Conservation (phyloP, 2,113 vertebrate genomes). For the Odocoileus virginianus region DNA sequence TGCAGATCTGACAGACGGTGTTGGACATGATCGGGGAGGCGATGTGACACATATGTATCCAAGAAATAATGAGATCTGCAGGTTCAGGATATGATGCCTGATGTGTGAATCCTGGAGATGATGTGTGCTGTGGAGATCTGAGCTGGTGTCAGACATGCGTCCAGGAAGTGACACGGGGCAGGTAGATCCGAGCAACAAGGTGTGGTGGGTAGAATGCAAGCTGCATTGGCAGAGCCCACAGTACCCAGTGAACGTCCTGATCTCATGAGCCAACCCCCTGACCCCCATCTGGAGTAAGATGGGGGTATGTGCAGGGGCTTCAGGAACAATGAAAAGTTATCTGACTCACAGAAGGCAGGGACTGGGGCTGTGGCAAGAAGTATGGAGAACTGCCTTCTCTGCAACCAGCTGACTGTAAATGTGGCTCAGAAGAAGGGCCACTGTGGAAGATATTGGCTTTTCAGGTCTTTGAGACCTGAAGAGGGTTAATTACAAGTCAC, state of each 20-base stretch:
- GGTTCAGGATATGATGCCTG: background rate
- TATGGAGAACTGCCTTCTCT: background rate
- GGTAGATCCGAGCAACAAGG: accelerated
- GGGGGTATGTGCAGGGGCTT: background rate
- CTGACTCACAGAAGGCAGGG: background rate
- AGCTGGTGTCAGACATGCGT: background rate
- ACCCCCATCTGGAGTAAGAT: no score
- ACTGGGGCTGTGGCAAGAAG: background rate
- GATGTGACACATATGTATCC: background rate
- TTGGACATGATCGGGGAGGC: accelerated
- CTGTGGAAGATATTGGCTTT: background rate
- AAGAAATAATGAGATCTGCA: background rate
- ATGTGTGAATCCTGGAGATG: background rate
- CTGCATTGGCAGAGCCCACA: background rate
- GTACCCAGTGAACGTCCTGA: background rate
- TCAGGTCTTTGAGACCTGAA: background rate
- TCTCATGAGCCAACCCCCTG: background rate
- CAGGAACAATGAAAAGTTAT: background rate
- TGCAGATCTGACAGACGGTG: background rate
- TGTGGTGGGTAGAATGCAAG: background rate
- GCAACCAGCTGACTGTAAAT: background rate
- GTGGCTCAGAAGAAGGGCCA: background rate
- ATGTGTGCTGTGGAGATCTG: background rate
- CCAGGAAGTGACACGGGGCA: background rate
- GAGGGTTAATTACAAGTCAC: background rate